Percentiles rank a stretch among this genome's conserved stretches.
Evolutionary conservation across 2,888 invertebrate species (phyloP).

Genomic region (Pseudococcus jackbeardsleyi): DNA sequence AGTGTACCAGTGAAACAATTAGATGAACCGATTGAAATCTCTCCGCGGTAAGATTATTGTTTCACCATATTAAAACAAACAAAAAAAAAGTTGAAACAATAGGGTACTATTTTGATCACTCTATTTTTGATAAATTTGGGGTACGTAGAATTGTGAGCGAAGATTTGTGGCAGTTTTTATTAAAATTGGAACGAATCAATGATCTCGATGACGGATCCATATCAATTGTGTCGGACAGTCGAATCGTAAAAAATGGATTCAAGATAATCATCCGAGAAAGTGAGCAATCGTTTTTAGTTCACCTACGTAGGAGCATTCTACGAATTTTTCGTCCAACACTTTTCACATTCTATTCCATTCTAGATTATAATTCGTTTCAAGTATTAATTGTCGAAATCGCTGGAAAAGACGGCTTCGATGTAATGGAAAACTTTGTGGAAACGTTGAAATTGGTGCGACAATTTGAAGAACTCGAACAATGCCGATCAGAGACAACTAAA

Average conservation of each 20-base stretch:
- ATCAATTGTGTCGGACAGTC: constrained; percentile 66
- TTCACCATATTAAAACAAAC: no score
- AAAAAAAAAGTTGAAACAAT: not conserved
- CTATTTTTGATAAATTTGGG: not conserved
- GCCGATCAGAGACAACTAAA: not conserved
- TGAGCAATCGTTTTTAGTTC: not conserved
- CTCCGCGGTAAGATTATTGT: constrained; percentile 18
- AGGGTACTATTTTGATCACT: not conserved
- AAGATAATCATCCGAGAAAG: constrained; percentile 65
- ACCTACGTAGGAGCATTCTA: no score
- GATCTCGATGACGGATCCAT: not conserved
- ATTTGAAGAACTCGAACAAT: not conserved
- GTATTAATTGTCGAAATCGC: not conserved
- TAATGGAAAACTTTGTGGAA: not conserved
- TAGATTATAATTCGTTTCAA: not conserved
- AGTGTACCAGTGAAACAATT: constrained; percentile 21
- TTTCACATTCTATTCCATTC: no score
- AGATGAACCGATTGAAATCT: constrained; percentile 34
- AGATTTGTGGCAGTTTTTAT: constrained; percentile 34
- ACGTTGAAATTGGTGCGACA: not conserved
- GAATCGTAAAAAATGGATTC: constrained; percentile 68
- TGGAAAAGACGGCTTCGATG: not conserved
- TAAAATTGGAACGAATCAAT: not conserved
- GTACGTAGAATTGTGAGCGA: constrained; percentile 8
- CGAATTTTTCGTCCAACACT: no score